phyloP scores from a whole-genome alignment of 2,888 invertebrate species.

The Rhamnusium bicolor region DNA sequence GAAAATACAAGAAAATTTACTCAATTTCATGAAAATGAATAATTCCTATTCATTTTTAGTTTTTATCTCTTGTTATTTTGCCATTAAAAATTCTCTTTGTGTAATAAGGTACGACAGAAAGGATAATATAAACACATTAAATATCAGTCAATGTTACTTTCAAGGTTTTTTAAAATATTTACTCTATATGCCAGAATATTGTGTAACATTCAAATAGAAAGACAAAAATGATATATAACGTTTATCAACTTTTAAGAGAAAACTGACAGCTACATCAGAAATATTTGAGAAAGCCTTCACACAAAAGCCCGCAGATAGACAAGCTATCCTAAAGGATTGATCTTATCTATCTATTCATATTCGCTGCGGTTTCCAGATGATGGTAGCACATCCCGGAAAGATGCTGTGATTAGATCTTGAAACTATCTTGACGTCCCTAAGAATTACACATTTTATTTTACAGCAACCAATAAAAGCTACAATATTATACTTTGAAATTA shows the following conservation, averaged over 20 bases:
- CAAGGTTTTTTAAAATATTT: background rate
- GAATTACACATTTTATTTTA: background rate
- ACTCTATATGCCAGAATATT: background rate
- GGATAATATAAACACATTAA: no score
- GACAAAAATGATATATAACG: background rate
- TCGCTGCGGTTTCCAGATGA: background rate
- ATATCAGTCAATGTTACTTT: background rate
- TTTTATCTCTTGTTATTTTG: no score
- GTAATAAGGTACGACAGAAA: no score
- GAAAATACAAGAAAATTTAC: no score
- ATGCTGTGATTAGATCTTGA: slow-evolving; percentile 1
- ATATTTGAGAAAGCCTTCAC: background rate
- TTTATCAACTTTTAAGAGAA: background rate
- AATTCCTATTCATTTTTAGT: no score
- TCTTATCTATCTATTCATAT: background rate
- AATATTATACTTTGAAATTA: background rate
- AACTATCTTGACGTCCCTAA: background rate
- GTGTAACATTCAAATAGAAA: background rate
- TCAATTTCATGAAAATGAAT: no score
- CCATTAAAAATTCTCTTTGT: no score
- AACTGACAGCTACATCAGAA: background rate
- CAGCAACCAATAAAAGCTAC: background rate
- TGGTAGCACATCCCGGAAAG: background rate
- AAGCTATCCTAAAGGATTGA: background rate
- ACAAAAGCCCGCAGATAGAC: background rate